These are phyloP conservation scores for Typhlichthys eigenmanni DNA, from an alignment of 2,797 vertebrate species.

Conservation along the genomic window DNA sequence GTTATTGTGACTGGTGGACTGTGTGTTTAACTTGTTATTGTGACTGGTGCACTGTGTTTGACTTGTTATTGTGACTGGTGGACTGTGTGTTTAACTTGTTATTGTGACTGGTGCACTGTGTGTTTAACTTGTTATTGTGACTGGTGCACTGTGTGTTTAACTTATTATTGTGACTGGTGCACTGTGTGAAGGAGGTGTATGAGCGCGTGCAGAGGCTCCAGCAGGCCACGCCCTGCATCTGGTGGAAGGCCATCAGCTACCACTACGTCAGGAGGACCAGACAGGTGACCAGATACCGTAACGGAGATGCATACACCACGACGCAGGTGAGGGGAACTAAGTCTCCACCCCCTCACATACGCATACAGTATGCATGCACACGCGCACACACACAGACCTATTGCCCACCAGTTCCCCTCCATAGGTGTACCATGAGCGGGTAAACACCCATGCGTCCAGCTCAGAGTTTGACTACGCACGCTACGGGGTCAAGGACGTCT, in stretches of 20 bases:
- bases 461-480: constrained; percentile 84
- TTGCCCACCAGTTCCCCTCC: constrained; percentile 44
- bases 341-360: neutral
- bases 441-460: constrained; percentile 81
- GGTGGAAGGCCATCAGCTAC: constrained; percentile 85
- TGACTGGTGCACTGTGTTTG: too few relatives aligned
- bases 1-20: too few relatives aligned
- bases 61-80: too few relatives aligned
- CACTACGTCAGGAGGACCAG: constrained; percentile 86
- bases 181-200: constrained; percentile 75
- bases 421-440: constrained; percentile 82
- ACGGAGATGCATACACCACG: constrained; percentile 90
- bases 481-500: constrained; percentile 82
- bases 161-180: too few relatives aligned
- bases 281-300: constrained; percentile 89
- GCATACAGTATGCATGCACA: neutral
- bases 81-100: too few relatives aligned
- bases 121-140: too few relatives aligned
- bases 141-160: too few relatives aligned
- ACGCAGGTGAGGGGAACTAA: constrained; percentile 71
- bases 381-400: neutral
- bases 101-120: neutral
- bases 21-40: too few relatives aligned
- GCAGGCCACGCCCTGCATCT: constrained; percentile 84
- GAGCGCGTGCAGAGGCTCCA: constrained; percentile 87